Conservation (phyloP, 2,888 invertebrate genomes). For the Byasa hedistus region DNA sequence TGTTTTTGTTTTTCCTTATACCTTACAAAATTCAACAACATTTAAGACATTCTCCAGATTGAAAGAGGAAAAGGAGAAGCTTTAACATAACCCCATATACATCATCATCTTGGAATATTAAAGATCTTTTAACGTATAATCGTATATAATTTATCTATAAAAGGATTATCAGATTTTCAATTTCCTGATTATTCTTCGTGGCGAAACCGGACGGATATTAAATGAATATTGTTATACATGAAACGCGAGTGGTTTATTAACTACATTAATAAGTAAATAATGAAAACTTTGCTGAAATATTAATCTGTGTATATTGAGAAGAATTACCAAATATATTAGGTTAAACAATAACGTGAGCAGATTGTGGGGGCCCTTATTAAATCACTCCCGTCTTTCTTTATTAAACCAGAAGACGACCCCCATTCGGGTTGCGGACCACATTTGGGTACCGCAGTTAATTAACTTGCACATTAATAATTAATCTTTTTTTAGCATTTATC, state of each 20-base stretch:
- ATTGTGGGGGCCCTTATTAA: conserved; percentile 11
- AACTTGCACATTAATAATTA: not conserved
- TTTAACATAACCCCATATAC: not conserved
- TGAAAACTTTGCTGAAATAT: not conserved
- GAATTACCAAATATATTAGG: conserved; percentile 6
- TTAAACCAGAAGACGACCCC: conserved; percentile 13
- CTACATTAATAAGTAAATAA: not conserved
- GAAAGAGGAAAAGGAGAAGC: too few relatives aligned
- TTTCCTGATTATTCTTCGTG: not conserved
- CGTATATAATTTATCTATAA: not conserved
- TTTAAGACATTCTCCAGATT: too few relatives aligned
- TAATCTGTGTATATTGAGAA: too few relatives aligned
- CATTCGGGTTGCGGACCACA: conserved; percentile 8
- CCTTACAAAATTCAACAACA: too few relatives aligned
- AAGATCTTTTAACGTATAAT: not conserved
- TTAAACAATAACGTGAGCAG: conserved; percentile 15
- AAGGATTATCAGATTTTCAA: not conserved
- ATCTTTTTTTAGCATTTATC: too few relatives aligned
- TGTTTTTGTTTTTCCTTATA: too few relatives aligned
- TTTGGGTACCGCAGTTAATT: conserved; percentile 10
- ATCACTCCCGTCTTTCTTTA: conserved; percentile 23
- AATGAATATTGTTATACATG: not conserved
- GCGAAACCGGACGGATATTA: not conserved
- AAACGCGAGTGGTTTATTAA: not conserved
- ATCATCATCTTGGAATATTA: not conserved